A percentile compares a stretch with the other conserved stretches of the same genome.
These are phyloP conservation scores for Entomobrya multifasciata DNA, from an alignment of 2,888 invertebrate genomes.

Conservation along the genomic window DNA sequence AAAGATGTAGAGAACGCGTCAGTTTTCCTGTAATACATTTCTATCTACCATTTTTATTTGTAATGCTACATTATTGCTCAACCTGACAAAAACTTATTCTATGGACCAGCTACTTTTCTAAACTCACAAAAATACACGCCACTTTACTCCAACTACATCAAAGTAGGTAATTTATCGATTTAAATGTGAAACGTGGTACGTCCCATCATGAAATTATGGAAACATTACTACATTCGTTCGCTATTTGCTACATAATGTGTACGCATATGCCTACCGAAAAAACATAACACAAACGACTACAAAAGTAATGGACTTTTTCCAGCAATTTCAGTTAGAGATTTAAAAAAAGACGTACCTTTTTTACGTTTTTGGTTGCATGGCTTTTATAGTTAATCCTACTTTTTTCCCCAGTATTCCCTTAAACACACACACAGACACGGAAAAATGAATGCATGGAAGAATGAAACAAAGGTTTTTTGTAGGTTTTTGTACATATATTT, in stretches of 20 bases:
- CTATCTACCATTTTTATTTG: not conserved
- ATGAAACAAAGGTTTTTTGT: slow-evolving; percentile 18
- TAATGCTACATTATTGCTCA: slow-evolving; percentile 25
- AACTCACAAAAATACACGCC: slow-evolving; percentile 8
- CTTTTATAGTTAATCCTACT: slow-evolving; percentile 35
- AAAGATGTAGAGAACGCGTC: slow-evolving; percentile 15
- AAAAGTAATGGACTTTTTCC: slow-evolving; percentile 36
- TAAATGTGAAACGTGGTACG: slow-evolving; percentile 62
- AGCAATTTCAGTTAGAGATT: slow-evolving; percentile 38
- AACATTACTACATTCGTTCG: slow-evolving; percentile 55
- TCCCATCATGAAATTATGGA: slow-evolving; percentile 58
- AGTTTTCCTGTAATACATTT: not conserved
- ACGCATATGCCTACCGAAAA: not conserved
- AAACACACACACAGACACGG: not conserved
- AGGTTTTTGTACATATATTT: slow-evolving; percentile 8
- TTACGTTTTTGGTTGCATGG: slow-evolving; percentile 31
- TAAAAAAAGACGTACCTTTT: slow-evolving; percentile 47
- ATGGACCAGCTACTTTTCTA: not conserved
- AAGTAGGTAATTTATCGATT: slow-evolving; percentile 70
- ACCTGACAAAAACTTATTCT: slow-evolving; percentile 6
- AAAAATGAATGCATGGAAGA: not conserved
- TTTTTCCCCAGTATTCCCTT: slow-evolving; percentile 13
- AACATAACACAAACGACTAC: slow-evolving; percentile 10
- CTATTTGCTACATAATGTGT: slow-evolving; percentile 23
- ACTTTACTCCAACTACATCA: slow-evolving; percentile 37